A percentile compares a stretch with the other conserved stretches of the same genome.
phyloP scores from a whole-genome alignment of 2,113 vertebrate species.

The Erinaceus europaeus region DNA sequence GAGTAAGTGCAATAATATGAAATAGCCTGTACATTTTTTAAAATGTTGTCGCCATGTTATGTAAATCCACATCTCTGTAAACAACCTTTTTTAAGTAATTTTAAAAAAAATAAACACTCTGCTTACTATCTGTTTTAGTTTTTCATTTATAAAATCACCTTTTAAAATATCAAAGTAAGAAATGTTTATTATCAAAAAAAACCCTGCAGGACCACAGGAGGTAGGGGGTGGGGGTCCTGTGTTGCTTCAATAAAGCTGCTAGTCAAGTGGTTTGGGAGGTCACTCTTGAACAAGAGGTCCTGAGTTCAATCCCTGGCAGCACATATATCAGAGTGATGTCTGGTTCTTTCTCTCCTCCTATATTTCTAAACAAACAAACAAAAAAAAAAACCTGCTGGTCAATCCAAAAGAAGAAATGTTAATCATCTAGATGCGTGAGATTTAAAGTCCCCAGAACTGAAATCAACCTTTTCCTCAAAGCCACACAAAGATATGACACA shows the following conservation, averaged over 20 bases:
- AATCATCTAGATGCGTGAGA: background rate
- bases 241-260: too few relatives aligned
- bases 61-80: slow-evolving; percentile 83
- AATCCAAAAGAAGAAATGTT: too few relatives aligned
- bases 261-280: too few relatives aligned
- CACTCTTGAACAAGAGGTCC: too few relatives aligned
- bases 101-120: slow-evolving; percentile 84
- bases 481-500: background rate
- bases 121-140: slow-evolving; percentile 69
- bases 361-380: too few relatives aligned
- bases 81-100: slow-evolving; percentile 84
- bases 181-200: background rate
- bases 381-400: too few relatives aligned
- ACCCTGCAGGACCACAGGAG: too few relatives aligned
- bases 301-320: too few relatives aligned
- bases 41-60: slow-evolving; percentile 79
- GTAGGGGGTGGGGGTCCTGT: too few relatives aligned
- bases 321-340: too few relatives aligned
- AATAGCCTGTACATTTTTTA: slow-evolving; percentile 85
- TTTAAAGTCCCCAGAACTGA: background rate
- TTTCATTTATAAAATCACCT: background rate
- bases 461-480: background rate
- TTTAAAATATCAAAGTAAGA: background rate
- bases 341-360: too few relatives aligned
- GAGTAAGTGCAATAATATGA: slow-evolving; percentile 87